Evolutionary conservation across 1,140 invertebrate genomes (phyloP).

Genomic region (Venturia canescens): DNA sequence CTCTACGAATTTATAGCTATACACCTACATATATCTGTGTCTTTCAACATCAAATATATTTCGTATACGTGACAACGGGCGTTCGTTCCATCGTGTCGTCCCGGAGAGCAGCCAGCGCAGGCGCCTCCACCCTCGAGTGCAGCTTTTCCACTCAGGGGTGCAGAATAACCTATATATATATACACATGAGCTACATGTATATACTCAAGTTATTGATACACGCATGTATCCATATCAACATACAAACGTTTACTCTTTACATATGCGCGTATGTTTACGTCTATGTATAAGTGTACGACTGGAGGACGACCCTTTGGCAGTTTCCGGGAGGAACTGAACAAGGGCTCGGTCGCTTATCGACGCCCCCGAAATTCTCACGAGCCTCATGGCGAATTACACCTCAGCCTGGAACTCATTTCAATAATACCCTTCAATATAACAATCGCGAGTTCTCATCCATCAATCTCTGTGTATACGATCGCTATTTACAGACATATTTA

Average conservation of each 20-base stretch:
- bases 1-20: neutral
- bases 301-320: slow-evolving; percentile 18
- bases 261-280: neutral
- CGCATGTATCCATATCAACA: neutral
- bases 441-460: neutral
- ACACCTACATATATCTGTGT: neutral
- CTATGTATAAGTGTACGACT: neutral
- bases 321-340: slow-evolving; percentile 15
- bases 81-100: neutral
- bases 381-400: slow-evolving; percentile 18
- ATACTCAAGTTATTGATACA: neutral
- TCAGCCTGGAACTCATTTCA: slow-evolving; percentile 14
- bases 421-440: slow-evolving; percentile 4
- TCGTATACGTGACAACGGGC: neutral
- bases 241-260: neutral
- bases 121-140: neutral
- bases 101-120: neutral
- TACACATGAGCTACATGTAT: neutral
- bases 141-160: neutral
- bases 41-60: neutral
- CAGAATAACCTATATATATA: neutral
- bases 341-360: slow-evolving; percentile 12
- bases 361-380: slow-evolving; percentile 18
- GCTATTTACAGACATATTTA: neutral
- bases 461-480: too few species aligned